Base-by-base conservation (phyloP, 2,888 invertebrate species). In the Cinara cedri region DNA sequence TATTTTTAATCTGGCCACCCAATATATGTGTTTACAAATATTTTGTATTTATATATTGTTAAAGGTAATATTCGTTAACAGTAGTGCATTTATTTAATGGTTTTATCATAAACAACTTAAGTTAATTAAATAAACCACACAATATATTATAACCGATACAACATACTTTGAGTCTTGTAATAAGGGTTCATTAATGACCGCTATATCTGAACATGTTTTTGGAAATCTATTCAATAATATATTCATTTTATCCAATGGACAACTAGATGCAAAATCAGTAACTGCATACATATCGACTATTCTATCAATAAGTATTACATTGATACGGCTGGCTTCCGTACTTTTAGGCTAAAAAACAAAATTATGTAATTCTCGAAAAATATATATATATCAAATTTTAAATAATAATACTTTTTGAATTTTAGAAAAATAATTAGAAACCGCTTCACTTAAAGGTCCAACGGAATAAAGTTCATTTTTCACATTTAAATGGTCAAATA, bases 271-370 rank as follows among this genome's bases (percentile, higher is more conserved):
- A 51, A 78, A 78, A 60, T 78, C 78, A 24, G 78, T 78, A 49
- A 78, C 78, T 8, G 70, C 78, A 62, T 78, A 78, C 78, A 78
- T 78, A 51, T 78, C 78, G n/a, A 78, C 51, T 51, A 78, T 49
- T 70, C 78, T 49, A 49, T 78, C 78, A 34, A 78, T 78, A 11
- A 78, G 68, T 62, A 78, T 78, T 13, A 78, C 68, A n/a, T 78
- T 78, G 4, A 78, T 16, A 42, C 49, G 78, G 14, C 60, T 70
- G 2, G 60, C 70, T 8, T 78, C 78, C 34, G 42, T 14, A 51
- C 13, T 70, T 42, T n/a, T 2, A 57, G 21, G 11, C 78, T 78
- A 42, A 49, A 65, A 78, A 60, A 46, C 10, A 68, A 78, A 26
- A 46, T 4, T 42, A 70, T 14, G 13, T 16, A 63, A 21, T 34